These are phyloP conservation scores for Verasper variegatus DNA, from an alignment of 2,113 vertebrate genomes.

Conservation along the genomic window DNA sequence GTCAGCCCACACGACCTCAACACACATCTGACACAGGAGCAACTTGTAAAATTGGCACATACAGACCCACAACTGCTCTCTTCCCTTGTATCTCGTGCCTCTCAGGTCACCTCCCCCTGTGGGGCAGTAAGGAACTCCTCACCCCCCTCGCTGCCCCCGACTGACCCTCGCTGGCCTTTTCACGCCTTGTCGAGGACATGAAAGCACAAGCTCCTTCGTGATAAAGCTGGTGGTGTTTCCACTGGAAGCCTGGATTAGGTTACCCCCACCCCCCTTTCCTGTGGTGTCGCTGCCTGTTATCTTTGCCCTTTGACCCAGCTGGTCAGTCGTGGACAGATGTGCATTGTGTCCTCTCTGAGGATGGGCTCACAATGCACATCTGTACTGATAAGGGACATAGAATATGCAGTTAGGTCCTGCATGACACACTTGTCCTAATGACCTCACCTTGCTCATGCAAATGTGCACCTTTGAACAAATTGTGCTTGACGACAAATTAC, in stretches of 20 bases:
- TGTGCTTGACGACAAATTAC: no score
- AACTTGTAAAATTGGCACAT: slow-evolving; percentile 51
- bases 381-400: background rate
- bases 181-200: slow-evolving; percentile 68
- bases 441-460: background rate
- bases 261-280: slow-evolving; percentile 49
- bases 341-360: background rate
- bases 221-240: slow-evolving; percentile 68
- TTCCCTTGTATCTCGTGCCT: slow-evolving; percentile 43
- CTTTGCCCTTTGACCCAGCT: slow-evolving; percentile 67
- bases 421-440: no score
- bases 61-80: slow-evolving; percentile 18
- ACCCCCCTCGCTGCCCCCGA: background rate
- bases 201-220: slow-evolving; percentile 60
- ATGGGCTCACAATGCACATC: background rate
- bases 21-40: slow-evolving; percentile 52
- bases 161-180: slow-evolving; percentile 61
- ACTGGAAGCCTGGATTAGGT: slow-evolving; percentile 72
- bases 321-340: slow-evolving; percentile 31
- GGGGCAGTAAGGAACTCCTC: slow-evolving; percentile 46
- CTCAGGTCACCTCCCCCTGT: slow-evolving; percentile 18
- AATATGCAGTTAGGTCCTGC: background rate
- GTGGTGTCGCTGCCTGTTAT: slow-evolving; percentile 50
- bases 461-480: no score
- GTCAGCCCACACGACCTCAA: slow-evolving; percentile 34